A percentile compares a stretch with the other conserved stretches of the same genome.
These are phyloP conservation scores for Hassar affinis DNA, from an alignment of 2,113 vertebrate genomes.

Conservation along the genomic window DNA sequence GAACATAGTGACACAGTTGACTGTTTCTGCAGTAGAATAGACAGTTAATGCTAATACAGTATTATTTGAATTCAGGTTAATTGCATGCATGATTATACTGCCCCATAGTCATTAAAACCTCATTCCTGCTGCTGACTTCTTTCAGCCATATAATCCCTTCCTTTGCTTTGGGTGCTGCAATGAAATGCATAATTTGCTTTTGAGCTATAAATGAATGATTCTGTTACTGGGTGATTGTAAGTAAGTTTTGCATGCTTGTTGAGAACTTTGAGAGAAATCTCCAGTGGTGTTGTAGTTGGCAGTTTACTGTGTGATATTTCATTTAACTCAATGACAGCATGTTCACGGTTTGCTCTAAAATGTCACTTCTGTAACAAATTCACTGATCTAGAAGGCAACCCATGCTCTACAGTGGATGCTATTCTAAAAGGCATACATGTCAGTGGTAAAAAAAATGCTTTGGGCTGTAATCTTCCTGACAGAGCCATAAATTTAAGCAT, in stretches of 20 bases:
- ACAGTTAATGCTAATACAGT: slow-evolving; percentile 6
- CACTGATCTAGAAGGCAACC: neutral
- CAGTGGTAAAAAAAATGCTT: slow-evolving; percentile 7
- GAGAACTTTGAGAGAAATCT: neutral
- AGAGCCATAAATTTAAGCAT: slow-evolving; percentile 29
- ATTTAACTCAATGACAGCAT: neutral
- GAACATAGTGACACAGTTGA: slow-evolving; percentile 21
- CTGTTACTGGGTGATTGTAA: slow-evolving; percentile 22
- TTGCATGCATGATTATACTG: slow-evolving; percentile 22
- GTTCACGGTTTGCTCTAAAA: slow-evolving; percentile 5
- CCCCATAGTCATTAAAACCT: neutral
- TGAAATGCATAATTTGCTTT: slow-evolving; percentile 40
- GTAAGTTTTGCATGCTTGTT: slow-evolving; percentile 23
- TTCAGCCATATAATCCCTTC: slow-evolving; percentile 24
- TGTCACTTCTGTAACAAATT: slow-evolving; percentile 16
- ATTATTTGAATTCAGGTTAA: neutral
- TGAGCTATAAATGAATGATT: slow-evolving; percentile 41
- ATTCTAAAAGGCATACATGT: slow-evolving; percentile 9
- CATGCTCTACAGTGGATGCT: neutral
- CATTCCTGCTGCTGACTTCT: slow-evolving; percentile 8
- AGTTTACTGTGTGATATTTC: neutral
- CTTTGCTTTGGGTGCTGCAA: slow-evolving; percentile 34
- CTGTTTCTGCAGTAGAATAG: slow-evolving; percentile 21
- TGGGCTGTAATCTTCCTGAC: slow-evolving; percentile 10
- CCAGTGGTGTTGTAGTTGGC: neutral